phyloP scores from a whole-genome alignment of 2,888 invertebrate genomes.

The Agrypnus murinus region DNA sequence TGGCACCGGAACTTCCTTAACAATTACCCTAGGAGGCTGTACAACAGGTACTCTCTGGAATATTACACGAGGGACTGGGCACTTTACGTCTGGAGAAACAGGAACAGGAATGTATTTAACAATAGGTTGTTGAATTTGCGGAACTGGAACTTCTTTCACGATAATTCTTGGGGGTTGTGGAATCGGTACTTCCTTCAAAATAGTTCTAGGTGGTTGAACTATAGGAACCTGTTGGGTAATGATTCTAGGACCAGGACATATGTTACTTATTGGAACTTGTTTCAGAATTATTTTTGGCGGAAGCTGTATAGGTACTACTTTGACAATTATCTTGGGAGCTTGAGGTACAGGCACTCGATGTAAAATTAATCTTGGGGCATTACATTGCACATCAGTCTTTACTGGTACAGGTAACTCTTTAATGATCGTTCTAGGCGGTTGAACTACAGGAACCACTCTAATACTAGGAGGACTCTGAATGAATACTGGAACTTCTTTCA shows the following conservation, averaged over 20 bases:
- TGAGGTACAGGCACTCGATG: slow-evolving; percentile 3
- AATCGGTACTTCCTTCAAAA: slow-evolving; percentile 17
- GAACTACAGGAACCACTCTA: slow-evolving; percentile 8
- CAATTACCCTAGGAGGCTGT: slow-evolving; percentile 21
- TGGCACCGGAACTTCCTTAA: slow-evolving; percentile 24
- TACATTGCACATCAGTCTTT: not conserved
- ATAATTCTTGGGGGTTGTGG: slow-evolving; percentile 18
- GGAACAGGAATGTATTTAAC: slow-evolving; percentile 35
- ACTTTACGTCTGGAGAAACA: not conserved
- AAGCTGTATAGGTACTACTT: not conserved
- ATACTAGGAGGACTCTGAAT: slow-evolving; percentile 17
- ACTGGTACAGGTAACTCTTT: slow-evolving; percentile 27
- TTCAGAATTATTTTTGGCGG: slow-evolving; percentile 12
- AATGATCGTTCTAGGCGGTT: slow-evolving; percentile 10
- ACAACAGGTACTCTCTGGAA: slow-evolving; percentile 21
- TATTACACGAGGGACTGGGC: slow-evolving; percentile 19
- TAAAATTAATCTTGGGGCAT: slow-evolving; percentile 8
- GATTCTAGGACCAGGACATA: slow-evolving; percentile 7
- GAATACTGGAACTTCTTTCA: slow-evolving; percentile 31
- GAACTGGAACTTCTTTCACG: slow-evolving; percentile 25
- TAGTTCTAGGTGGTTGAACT: slow-evolving; percentile 6
- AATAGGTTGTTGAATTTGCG: slow-evolving; percentile 7
- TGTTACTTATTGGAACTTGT: not conserved
- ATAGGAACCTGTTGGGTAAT: not conserved
- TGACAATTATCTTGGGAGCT: not conserved